Percentiles rank a stretch among this genome's conserved stretches.
Evolutionary conservation across 2,113 vertebrate species (phyloP).

Genomic region (Prionailurus viverrinus): DNA sequence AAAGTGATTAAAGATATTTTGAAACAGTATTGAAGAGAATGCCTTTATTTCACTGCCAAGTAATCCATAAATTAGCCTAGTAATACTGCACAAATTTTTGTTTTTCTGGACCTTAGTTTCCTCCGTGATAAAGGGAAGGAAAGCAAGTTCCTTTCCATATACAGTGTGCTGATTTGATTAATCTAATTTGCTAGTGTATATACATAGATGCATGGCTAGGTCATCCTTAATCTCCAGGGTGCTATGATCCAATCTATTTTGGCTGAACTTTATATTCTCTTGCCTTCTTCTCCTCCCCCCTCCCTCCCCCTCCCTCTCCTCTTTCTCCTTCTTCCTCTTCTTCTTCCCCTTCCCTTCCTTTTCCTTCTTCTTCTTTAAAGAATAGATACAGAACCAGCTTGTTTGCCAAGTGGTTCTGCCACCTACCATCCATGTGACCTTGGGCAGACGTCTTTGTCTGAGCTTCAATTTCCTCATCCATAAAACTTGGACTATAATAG

Average conservation of each 20-base stretch:
- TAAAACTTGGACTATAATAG: slow-evolving; percentile 26
- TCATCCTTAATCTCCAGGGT: neutral
- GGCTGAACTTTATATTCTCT: neutral
- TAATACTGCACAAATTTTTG: neutral
- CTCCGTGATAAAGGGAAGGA: neutral
- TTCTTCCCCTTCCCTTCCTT: too few species aligned
- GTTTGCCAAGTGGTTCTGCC: neutral
- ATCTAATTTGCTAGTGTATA: neutral
- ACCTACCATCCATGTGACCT: neutral
- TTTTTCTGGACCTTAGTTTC: neutral
- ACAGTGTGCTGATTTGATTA: neutral
- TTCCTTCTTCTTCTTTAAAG: neutral
- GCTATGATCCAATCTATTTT: neutral
- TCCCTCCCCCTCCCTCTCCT: accelerated
- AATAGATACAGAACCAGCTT: neutral
- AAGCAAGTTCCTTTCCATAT: neutral
- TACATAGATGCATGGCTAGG: neutral
- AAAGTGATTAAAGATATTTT: neutral
- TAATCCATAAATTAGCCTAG: neutral
- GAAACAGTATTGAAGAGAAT: neutral
- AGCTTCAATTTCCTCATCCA: neutral
- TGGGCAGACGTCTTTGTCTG: neutral
- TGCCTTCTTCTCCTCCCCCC: too few species aligned
- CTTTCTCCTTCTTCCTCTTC: too few species aligned
- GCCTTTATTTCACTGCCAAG: neutral